Evolutionary conservation across 2,113 vertebrate species (phyloP).

Genomic region (Neogobius melanostomus): DNA sequence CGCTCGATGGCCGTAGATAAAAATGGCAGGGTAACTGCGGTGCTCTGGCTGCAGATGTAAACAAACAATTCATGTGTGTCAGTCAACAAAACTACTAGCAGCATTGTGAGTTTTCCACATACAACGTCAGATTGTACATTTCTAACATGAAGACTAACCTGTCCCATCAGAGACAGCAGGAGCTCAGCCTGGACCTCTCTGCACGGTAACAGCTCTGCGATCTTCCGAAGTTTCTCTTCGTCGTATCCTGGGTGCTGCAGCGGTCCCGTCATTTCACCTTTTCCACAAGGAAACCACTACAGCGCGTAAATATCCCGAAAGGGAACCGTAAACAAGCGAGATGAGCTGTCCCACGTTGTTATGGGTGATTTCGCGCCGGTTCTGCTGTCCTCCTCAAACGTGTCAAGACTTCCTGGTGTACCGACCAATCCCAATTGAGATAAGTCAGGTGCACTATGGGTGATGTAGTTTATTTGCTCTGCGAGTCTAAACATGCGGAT

Average conservation of each 20-base stretch:
- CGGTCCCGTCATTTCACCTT: constrained; percentile 63
- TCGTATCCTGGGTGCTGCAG: constrained; percentile 74
- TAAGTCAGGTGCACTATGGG: constrained; percentile 29
- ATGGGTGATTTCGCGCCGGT: constrained; percentile 45
- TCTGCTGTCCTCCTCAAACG: neutral
- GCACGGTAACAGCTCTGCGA: constrained; percentile 82
- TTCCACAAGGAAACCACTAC: neutral
- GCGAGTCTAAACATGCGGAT: neutral
- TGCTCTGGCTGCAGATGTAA: constrained; percentile 81
- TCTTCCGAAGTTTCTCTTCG: constrained; percentile 66
- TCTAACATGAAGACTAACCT: constrained; percentile 73
- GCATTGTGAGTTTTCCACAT: no score
- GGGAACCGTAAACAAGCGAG: neutral
- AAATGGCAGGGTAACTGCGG: constrained; percentile 88
- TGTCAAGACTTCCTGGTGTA: constrained; percentile 18
- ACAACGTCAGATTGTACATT: no score
- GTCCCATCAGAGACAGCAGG: constrained; percentile 87
- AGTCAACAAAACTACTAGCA: neutral
- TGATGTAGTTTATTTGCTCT: constrained; percentile 42
- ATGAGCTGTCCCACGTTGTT: constrained; percentile 7
- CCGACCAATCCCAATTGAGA: constrained; percentile 30
- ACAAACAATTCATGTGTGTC: neutral
- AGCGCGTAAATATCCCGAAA: fast-evolving
- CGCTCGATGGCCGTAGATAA: constrained; percentile 92
- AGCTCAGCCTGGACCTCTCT: constrained; percentile 82